Conservation (phyloP, 2,888 invertebrate genomes). For the Metalampra italica region DNA sequence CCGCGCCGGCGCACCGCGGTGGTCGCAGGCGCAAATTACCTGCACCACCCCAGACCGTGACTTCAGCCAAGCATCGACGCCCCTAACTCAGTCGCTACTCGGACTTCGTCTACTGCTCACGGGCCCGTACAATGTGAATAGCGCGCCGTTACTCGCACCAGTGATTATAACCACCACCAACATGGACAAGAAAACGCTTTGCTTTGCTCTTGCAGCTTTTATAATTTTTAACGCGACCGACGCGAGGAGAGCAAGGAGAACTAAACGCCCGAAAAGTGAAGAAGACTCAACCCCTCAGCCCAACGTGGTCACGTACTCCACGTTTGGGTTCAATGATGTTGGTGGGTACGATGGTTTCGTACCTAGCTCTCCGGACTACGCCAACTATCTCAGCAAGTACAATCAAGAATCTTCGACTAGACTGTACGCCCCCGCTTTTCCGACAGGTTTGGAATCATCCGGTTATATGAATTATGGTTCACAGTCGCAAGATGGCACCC, state of each 20-base stretch:
- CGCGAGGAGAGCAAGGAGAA: constrained; percentile 52
- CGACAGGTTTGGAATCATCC: constrained; percentile 51
- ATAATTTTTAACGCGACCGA: constrained; percentile 33
- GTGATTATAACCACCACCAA: constrained; percentile 35
- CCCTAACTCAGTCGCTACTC: constrained; percentile 49
- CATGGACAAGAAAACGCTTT: constrained; percentile 53
- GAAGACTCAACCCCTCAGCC: constrained; percentile 56
- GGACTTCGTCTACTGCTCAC: constrained; percentile 52
- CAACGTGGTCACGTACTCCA: constrained; percentile 66
- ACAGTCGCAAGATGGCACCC: constrained; percentile 31
- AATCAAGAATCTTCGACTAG: constrained; percentile 54
- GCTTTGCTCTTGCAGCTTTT: constrained; percentile 41
- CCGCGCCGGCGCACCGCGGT: constrained; percentile 16
- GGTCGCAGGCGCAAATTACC: constrained; percentile 25
- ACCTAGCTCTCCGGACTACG: constrained; percentile 64
- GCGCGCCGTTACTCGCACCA: constrained; percentile 32
- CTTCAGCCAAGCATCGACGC: constrained; percentile 12
- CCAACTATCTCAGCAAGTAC: constrained; percentile 41
- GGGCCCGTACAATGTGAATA: constrained; percentile 60
- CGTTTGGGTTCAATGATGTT: constrained; percentile 69
- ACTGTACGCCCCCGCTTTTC: constrained; percentile 62
- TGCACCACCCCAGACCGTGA: constrained; percentile 28
- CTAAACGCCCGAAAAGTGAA: constrained; percentile 45
- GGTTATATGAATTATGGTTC: constrained; percentile 44
- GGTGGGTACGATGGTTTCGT: constrained; percentile 62